These are phyloP conservation scores for Heliangelus exortis DNA, from an alignment of 2,797 vertebrate genomes.

Conservation along the genomic window DNA sequence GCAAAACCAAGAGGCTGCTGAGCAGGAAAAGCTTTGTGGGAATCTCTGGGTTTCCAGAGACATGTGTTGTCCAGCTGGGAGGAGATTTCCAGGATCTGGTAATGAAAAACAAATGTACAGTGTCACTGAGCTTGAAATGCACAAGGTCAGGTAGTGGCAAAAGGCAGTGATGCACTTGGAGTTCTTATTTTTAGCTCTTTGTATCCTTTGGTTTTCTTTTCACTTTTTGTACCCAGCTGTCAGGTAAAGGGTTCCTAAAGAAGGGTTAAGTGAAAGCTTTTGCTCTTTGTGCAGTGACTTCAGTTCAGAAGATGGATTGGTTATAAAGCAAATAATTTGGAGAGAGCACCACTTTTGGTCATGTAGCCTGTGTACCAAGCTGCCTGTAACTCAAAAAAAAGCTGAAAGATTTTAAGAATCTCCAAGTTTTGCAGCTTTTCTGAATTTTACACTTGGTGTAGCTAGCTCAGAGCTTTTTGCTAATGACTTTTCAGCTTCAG, in stretches of 20 bases:
- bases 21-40: constrained; percentile 23
- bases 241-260: neutral
- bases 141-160: neutral
- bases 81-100: neutral
- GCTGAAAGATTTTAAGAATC: neutral
- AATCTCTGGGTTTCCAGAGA: neutral
- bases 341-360: neutral
- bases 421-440: neutral
- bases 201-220: neutral
- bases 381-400: neutral
- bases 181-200: neutral
- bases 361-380: neutral
- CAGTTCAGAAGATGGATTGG: neutral
- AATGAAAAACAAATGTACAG: neutral
- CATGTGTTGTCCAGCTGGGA: constrained; percentile 27
- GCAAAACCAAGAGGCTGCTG: neutral
- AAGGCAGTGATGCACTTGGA: neutral
- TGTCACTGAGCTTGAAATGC: neutral
- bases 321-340: neutral
- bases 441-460: neutral
- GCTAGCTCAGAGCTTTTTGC: neutral
- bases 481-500: neutral
- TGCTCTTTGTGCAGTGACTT: neutral
- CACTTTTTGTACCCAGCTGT: neutral
- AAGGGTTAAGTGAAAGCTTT: neutral